Base-by-base conservation (phyloP, 2,797 vertebrate species). In the Vultur gryphus region DNA sequence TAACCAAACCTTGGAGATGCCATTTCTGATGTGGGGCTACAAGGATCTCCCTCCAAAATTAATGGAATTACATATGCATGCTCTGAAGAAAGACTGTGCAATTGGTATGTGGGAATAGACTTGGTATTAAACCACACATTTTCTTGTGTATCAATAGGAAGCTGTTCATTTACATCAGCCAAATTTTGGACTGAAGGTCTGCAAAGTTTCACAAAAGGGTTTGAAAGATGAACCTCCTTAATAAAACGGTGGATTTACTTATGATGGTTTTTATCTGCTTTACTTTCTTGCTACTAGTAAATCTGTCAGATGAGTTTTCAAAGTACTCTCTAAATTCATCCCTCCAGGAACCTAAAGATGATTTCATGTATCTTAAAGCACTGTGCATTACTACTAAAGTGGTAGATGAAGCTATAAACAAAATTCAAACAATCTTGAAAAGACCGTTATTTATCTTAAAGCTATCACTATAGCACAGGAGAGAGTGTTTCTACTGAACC, bases 381-480 rank as follows among this genome's bases (percentile, higher is more conserved):
- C 54, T 26, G 7, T 70, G 29, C 80, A 59, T 95, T 86, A 92
- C 49, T 88, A 89, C 24, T 94, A 54, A 87, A 92, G 64, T 39
- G 11, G 76, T 86, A 96, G 72, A 70, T 91, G 78, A 92, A 96
- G 64, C 84, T 67, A 75, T 72, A 93, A 91, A 92, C 48, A 95
- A 95, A 96, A 87, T 52, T 49, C 46, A 89, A 95, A 85, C 16
- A 0, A 90, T 48, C 75, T 70, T 55, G 44, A 57, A 87, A 72
- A 75, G 84, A 57, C 7, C 4, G 2, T 84, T 86, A 59, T 85
- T 96, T 96, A 75, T 90, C 91, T 94, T 79, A 76, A 92, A 91
- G 48, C 78, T 94, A 82, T 83, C 61, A 54, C 16, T 75, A 28
- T 70, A 76, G 69, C 75, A 66, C 37, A 91, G 39, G 14, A 59